Base-by-base conservation (phyloP, 2,888 invertebrate genomes). In the Lycaena phlaeas region DNA sequence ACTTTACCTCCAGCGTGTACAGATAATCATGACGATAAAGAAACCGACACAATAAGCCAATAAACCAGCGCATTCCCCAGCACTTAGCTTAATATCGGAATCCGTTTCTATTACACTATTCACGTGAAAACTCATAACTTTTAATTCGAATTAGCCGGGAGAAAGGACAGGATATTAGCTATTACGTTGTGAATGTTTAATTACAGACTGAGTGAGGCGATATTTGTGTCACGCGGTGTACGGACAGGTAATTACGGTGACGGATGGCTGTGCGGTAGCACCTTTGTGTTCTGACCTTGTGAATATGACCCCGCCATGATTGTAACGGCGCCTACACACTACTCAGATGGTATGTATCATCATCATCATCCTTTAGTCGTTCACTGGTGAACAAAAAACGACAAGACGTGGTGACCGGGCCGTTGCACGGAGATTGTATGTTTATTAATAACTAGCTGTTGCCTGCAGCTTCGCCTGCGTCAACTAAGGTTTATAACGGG, bases 241-340 rank as follows among this genome's bases (percentile, higher is more conserved):
- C 28, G 6, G 41, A 55, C 62, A 61, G 56, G 54, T 57, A 64
- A 65, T 65, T 61, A 58, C n/a, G 10, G 52, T 53, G 52, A 53
- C 52, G 58, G 61, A 61, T 55, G 56, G 55, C 58, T 22, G 34
- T 12, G 18, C 53, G 50, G 53, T 45, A 45, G 53, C 57, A 64
- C 59, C 58, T 62, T 61, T 56, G 57, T 56, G 44, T 50, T 31
- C 10, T 50, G 59, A 62, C 61, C 57, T 59, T 59, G 52, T 48
- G 34, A 25, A 41, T 42, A 47, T 47, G 57, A 58, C 58, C 56
- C 54, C 50, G 54, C 47, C 39, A 43, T 26, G 42, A 18, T 18
- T 18, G 22, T 22, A 12, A 9, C 12, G 11, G 31, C 31, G 22
- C 34, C 34, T 22, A 34, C 34, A 18, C 31, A 34, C 34, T 5